A percentile compares a stretch with the other conserved stretches of the same genome.
These are phyloP conservation scores for Ephydatia muelleri DNA, from an alignment of 37 sponge, comb jelly and placozoan genomes.

Conservation along the genomic window DNA sequence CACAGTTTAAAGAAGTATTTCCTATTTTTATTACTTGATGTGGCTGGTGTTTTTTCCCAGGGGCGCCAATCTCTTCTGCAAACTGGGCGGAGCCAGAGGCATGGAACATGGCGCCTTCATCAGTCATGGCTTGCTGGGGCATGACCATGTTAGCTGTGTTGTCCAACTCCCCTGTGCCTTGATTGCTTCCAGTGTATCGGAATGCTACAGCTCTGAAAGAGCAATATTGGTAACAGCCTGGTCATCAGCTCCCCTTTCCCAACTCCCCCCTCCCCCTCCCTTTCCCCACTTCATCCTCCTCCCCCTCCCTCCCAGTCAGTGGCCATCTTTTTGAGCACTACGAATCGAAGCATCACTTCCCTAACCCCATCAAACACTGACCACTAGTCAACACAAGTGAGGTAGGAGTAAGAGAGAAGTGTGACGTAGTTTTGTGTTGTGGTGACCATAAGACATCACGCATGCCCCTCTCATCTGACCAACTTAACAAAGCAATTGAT, in stretches of 20 bases:
- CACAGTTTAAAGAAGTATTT: background rate
- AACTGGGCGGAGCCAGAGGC: conserved; percentile 38
- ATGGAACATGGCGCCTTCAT: conserved; percentile 33
- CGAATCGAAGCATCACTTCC: too few species aligned
- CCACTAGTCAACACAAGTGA: conserved; percentile 90
- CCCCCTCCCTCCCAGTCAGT: too few species aligned
- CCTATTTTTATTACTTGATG: background rate
- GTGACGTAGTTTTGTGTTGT: too few species aligned
- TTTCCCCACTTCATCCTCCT: too few species aligned
- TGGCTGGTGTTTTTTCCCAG: conserved; percentile 26
- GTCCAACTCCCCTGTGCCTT: conserved; percentile 47
- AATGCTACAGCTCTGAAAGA: conserved; percentile 44
- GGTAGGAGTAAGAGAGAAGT: conserved; percentile 56
- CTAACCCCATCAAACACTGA: too few species aligned
- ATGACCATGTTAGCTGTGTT: conserved; percentile 10
- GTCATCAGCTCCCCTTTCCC: too few species aligned
- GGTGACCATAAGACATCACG: too few species aligned
- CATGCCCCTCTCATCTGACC: conserved; percentile 96
- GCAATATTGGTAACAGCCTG: background rate
- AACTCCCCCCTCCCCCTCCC: too few species aligned
- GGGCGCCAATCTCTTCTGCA: conserved; percentile 15
- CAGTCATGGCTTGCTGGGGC: conserved; percentile 27
- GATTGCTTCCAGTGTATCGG: conserved; percentile 47
- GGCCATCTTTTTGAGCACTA: too few species aligned
- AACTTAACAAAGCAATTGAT: too few species aligned